Conservation (phyloP, 2,888 invertebrate species). For the Schrankia costaestrigalis region DNA sequence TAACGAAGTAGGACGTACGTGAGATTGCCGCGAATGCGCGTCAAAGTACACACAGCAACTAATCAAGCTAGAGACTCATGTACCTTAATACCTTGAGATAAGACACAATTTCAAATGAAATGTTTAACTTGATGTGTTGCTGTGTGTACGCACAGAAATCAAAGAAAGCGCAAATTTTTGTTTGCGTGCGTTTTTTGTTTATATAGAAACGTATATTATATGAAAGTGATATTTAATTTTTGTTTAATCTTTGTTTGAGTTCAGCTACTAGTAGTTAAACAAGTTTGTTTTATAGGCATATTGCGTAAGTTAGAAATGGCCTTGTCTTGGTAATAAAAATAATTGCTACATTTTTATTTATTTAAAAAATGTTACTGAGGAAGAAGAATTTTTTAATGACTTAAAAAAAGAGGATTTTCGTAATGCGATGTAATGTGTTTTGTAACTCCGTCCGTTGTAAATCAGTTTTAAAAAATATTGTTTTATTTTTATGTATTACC, state of each 20-base stretch:
- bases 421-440: too few species aligned
- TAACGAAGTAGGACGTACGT: slow-evolving; percentile 42
- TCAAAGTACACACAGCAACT: slow-evolving; percentile 30
- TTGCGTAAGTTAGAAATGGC: not conserved
- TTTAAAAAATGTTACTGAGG: too few species aligned
- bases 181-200: slow-evolving; percentile 34
- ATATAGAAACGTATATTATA: slow-evolving; percentile 23
- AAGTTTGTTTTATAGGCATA: not conserved
- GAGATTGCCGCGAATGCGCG: slow-evolving; percentile 23
- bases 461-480: too few species aligned
- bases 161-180: slow-evolving; percentile 25
- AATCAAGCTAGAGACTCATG: slow-evolving; percentile 25
- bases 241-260: not conserved
- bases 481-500: too few species aligned
- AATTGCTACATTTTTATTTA: too few species aligned
- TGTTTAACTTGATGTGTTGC: too few species aligned
- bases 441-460: too few species aligned
- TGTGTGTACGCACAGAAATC: slow-evolving; percentile 27
- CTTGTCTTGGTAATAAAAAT: too few species aligned
- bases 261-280: not conserved
- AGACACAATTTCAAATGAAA: too few species aligned
- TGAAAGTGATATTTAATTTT: slow-evolving; percentile 21
- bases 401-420: too few species aligned
- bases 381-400: too few species aligned
- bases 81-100: too few species aligned